A percentile compares a stretch with the other conserved stretches of the same genome.
These are phyloP conservation scores for Mamestra brassicae DNA, from an alignment of 2,888 invertebrate species.

Conservation along the genomic window DNA sequence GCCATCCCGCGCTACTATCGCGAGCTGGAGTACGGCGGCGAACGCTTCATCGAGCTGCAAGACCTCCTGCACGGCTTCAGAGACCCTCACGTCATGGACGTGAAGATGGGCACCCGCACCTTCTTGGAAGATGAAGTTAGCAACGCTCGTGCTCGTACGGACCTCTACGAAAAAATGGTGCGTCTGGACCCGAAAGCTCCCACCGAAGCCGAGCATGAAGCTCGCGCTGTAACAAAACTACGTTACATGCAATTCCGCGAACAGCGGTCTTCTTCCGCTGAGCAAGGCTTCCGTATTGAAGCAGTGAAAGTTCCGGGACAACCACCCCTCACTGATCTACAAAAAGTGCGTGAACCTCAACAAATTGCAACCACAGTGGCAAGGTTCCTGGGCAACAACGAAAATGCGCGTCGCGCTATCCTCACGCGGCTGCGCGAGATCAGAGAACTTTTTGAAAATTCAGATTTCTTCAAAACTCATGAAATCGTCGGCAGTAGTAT, in stretches of 20 bases:
- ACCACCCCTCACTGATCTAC: constrained; percentile 96
- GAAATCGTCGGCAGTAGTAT: constrained; percentile 98
- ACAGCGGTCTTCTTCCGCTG: constrained; percentile 97
- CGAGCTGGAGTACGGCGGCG: constrained; percentile 94
- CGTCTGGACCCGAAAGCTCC: constrained; percentile 97
- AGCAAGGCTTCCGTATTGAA: constrained; percentile 98
- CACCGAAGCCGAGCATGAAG: constrained; percentile 95
- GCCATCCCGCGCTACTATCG: constrained; percentile 96
- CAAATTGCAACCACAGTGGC: constrained; percentile 94
- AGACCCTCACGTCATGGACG: constrained; percentile 98
- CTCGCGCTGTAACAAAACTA: constrained; percentile 97
- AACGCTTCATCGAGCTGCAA: constrained; percentile 98
- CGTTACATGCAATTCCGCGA: constrained; percentile 99
- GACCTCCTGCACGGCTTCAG: constrained; percentile 97
- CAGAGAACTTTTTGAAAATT: constrained; percentile 94
- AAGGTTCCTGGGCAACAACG: constrained; percentile 93
- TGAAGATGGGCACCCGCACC: constrained; percentile 99
- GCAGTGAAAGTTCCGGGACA: constrained; percentile 97
- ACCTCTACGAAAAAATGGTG: constrained; percentile 99
- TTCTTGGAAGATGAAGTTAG: constrained; percentile 98
- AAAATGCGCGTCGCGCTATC: constrained; percentile 93
- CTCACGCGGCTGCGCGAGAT: constrained; percentile 94
- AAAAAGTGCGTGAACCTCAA: constrained; percentile 95
- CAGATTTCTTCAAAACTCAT: constrained; percentile 95
- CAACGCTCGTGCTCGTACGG: constrained; percentile 95